phyloP scores from a whole-genome alignment of 2,797 vertebrate genomes.

The Arctocebus calabarensis region DNA sequence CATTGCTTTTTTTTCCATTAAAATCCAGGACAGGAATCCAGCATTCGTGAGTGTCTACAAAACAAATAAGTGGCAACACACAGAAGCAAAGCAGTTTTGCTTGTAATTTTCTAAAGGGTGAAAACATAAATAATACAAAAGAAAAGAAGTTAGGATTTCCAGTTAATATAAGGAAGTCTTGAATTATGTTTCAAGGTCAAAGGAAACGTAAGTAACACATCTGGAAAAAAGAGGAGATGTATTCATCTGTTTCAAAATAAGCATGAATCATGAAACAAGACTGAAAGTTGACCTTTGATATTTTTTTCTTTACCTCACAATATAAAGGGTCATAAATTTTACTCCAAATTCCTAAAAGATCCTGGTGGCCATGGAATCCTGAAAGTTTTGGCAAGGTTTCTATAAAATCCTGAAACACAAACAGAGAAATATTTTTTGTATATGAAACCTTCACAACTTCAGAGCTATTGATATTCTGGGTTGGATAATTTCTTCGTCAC shows the following conservation, averaged over 20 bases:
- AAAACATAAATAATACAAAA: constrained; percentile 45
- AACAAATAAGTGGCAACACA: constrained; percentile 1
- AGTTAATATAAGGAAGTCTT: background rate
- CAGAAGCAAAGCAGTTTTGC: constrained; percentile 31
- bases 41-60: constrained; percentile 22
- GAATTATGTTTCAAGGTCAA: constrained; percentile 19
- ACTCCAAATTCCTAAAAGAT: constrained; percentile 90
- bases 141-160: constrained; percentile 42
- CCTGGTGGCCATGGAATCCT: constrained; percentile 86
- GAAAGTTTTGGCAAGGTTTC: constrained; percentile 89
- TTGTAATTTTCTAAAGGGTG: constrained; percentile 12
- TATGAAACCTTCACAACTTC: background rate
- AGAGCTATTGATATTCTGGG: background rate
- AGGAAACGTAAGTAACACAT: background rate
- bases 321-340: constrained; percentile 91
- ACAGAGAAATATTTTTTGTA: background rate
- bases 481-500: background rate
- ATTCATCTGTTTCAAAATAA: constrained; percentile 46
- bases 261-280: constrained; percentile 48
- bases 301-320: constrained; percentile 91
- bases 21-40: constrained; percentile 33
- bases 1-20: constrained; percentile 44
- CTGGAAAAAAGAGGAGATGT: background rate
- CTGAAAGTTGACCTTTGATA: accelerated
- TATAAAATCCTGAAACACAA: constrained; percentile 89